Evolutionary conservation across 2,888 invertebrate genomes (phyloP), one percentile per base, ranked within the genome.

Genomic region (Cryptus armator): DNA sequence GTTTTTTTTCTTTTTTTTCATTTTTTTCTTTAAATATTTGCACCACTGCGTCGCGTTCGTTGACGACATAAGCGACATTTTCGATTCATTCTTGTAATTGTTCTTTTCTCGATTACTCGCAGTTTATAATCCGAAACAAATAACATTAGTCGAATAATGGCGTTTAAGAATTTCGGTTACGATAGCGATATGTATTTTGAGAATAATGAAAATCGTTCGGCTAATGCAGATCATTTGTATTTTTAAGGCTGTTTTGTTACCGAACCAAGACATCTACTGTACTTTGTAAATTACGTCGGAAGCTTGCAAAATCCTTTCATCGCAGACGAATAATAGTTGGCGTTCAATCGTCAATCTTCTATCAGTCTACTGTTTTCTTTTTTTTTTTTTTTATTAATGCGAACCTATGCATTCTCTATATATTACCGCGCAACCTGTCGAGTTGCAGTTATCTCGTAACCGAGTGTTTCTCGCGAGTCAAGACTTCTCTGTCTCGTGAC

Each of bases 201-300:
- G 44, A 46, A 24, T n/a, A 12, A 59, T 59, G 24, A 59, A 59
- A 44, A 72, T 59, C 16, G 29, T 72, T 44, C 32, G 56, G 29
- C 43, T 44, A 9, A 71, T 43, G 56, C 56, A 43, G 43, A 71
- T 71, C 43, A 16, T 56, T 56, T 10, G 10, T 56, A 19, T 24
- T 56, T 53, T 70, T 51, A 16, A 32, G 16, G 32, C 70, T 70
- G 37, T 32, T 48, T 9, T 24, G 70, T 32, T 48, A 37, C 51
- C 70, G 32, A n/a, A 16, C 48, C 32, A 32, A 51, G 48, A 32
- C 7, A 71, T 53, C 71, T 1, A 62, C 32, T 62, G 62, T 62
- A 59, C 29, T 62, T 62, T 32, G 62, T 59, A 32, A 62, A 62
- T 62, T 62, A 29, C 62, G n/a, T 62, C 32, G 62, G 32, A 62